Evolutionary conservation across 1,140 invertebrate genomes (phyloP).

Genomic region (Calliopsis andreniformis): DNA sequence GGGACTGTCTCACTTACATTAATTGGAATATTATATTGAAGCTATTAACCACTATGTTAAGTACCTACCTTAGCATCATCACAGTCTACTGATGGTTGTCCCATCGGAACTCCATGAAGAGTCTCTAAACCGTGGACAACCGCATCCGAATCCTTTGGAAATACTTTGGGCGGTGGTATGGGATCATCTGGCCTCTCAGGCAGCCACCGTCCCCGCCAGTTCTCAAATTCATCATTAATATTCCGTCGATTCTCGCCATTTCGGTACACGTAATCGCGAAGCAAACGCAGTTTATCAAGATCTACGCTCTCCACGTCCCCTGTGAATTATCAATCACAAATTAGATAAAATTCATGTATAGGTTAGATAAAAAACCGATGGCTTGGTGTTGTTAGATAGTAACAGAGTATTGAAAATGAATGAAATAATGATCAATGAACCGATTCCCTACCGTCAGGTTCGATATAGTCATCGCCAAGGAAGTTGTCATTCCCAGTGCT

Average conservation of each 20-base stretch:
- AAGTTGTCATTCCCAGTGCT: no score
- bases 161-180: conserved; percentile 72
- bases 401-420: not conserved
- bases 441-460: not conserved
- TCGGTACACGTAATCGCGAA: conserved; percentile 31
- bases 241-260: conserved; percentile 54
- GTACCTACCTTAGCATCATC: conserved; percentile 86
- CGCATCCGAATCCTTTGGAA: conserved; percentile 10
- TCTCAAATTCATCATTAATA: conserved; percentile 54
- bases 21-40: no score
- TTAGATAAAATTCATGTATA: not conserved
- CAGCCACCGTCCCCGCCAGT: conserved; percentile 77
- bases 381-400: not conserved
- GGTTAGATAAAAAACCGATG: conserved; percentile 10
- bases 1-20: not conserved
- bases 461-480: not conserved
- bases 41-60: not conserved
- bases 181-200: conserved; percentile 69
- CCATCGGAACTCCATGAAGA: conserved; percentile 43
- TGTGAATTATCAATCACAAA: not conserved
- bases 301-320: not conserved
- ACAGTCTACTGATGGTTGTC: conserved; percentile 78
- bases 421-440: not conserved
- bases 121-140: not conserved
- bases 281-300: conserved; percentile 41